Conservation (phyloP, 2,888 invertebrate species). For the Amiota mariae region DNA sequence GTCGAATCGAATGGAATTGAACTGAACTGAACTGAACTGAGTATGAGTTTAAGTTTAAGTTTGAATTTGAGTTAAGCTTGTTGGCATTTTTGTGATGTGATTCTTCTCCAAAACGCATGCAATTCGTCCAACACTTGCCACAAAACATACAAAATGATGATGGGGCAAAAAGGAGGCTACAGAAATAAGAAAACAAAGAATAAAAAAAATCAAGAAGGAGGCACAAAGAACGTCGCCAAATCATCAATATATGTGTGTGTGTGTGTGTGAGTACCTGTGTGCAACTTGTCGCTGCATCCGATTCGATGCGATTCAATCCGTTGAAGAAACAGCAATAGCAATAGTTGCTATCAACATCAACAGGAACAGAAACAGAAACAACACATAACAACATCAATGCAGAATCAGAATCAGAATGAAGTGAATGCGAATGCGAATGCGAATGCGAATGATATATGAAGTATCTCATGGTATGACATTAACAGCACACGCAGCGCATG, state of each 20-base stretch:
- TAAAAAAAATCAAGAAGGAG: slow-evolving; percentile 31
- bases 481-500: slow-evolving; percentile 68
- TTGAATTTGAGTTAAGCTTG: slow-evolving; percentile 5
- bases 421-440: slow-evolving; percentile 30
- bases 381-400: slow-evolving; percentile 30
- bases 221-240: slow-evolving; percentile 18
- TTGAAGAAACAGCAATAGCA: slow-evolving; percentile 31
- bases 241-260: not conserved
- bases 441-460: slow-evolving; percentile 70
- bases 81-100: slow-evolving; percentile 27
- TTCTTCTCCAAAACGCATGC: slow-evolving; percentile 1
- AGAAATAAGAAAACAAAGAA: not conserved
- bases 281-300: slow-evolving; percentile 40
- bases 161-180: not conserved
- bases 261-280: not conserved
- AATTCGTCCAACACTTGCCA: not conserved
- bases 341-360: slow-evolving; percentile 17
- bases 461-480: slow-evolving; percentile 72
- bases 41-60: not conserved
- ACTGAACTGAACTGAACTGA: no score
- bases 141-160: not conserved
- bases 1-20: slow-evolving; percentile 38
- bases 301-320: slow-evolving; percentile 9
- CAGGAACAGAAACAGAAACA: not conserved
- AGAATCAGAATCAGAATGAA: slow-evolving; percentile 20